These are phyloP conservation scores for Cryptophagus acutangulus DNA, from an alignment of 2,888 invertebrate species.

Conservation along the genomic window DNA sequence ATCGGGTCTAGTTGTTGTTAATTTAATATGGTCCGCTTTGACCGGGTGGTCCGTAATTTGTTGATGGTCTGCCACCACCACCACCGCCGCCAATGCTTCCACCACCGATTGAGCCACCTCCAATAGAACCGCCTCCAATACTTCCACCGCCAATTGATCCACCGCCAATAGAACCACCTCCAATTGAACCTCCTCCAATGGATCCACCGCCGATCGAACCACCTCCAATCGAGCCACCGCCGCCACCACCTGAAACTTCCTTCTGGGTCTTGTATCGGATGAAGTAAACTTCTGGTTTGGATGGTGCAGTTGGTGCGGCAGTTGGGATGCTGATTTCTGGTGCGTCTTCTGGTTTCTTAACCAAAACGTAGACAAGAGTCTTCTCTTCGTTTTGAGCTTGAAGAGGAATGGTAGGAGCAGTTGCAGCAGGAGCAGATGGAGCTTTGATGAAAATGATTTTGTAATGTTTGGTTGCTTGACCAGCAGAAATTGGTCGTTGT, in stretches of 20 bases:
- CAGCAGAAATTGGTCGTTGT: conserved; percentile 59
- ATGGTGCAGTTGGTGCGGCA: conserved; percentile 75
- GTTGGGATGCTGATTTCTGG: conserved; percentile 76
- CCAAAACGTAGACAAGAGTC: conserved; percentile 82
- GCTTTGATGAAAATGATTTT: conserved; percentile 85
- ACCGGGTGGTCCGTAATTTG: conserved; percentile 44
- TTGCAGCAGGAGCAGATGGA: conserved; percentile 57
- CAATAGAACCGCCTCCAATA: conserved; percentile 22
- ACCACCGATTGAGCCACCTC: conserved; percentile 16
- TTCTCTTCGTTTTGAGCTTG: conserved; percentile 82
- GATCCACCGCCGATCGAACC: conserved; percentile 26
- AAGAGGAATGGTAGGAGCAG: conserved; percentile 71
- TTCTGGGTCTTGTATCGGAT: conserved; percentile 76
- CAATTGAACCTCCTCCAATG: conserved; percentile 14
- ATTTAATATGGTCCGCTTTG: conserved; percentile 43
- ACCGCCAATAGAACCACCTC: conserved; percentile 4
- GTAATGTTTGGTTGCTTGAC: conserved; percentile 78
- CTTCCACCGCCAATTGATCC: conserved; percentile 16
- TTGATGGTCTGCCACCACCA: conserved; percentile 45
- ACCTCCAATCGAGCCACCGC: conserved; percentile 41
- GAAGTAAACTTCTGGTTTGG: conserved; percentile 88
- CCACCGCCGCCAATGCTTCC: conserved; percentile 17
- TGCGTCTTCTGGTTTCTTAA: conserved; percentile 81
- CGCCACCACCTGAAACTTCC: conserved; percentile 44
- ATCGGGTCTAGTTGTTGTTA: conserved; percentile 7